These are phyloP conservation scores for Melangyna quadrimaculata DNA, from an alignment of 2,888 invertebrate species.

Conservation along the genomic window DNA sequence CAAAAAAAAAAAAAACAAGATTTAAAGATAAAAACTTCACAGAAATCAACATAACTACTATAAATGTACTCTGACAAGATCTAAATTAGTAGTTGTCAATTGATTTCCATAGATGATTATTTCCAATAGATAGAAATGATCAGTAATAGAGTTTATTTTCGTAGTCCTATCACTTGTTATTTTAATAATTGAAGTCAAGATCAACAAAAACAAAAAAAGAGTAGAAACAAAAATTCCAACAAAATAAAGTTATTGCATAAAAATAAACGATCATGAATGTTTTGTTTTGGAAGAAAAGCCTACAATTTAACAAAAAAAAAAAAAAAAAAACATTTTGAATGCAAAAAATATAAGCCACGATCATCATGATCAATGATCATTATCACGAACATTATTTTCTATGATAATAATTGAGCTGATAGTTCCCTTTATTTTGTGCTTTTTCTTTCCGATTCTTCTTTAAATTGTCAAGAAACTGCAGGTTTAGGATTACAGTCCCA, in stretches of 20 bases:
- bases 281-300: slow-evolving; percentile 11
- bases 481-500: background rate
- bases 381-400: background rate
- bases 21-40: slow-evolving; percentile 20
- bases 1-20: slow-evolving; percentile 9
- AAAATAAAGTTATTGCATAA: slow-evolving; percentile 32
- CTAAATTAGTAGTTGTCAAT: slow-evolving; percentile 50
- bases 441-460: background rate
- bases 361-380: slow-evolving; percentile 27
- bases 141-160: background rate
- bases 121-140: background rate
- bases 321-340: slow-evolving; percentile 3
- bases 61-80: background rate
- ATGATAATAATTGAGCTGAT: slow-evolving; percentile 46
- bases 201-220: background rate
- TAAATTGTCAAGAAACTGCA: slow-evolving; percentile 50
- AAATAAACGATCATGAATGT: slow-evolving; percentile 26
- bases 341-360: slow-evolving; percentile 40
- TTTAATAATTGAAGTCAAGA: slow-evolving; percentile 36
- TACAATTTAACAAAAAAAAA: background rate
- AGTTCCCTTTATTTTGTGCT: slow-evolving; percentile 31
- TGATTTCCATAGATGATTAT: slow-evolving; percentile 18
- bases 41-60: slow-evolving; percentile 11
- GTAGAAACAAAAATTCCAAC: background rate
- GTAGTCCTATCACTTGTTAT: slow-evolving; percentile 35